These are phyloP conservation scores for Actinopyga echinites DNA, from an alignment of 53 echinoderm and acorn worm species.

Conservation along the genomic window DNA sequence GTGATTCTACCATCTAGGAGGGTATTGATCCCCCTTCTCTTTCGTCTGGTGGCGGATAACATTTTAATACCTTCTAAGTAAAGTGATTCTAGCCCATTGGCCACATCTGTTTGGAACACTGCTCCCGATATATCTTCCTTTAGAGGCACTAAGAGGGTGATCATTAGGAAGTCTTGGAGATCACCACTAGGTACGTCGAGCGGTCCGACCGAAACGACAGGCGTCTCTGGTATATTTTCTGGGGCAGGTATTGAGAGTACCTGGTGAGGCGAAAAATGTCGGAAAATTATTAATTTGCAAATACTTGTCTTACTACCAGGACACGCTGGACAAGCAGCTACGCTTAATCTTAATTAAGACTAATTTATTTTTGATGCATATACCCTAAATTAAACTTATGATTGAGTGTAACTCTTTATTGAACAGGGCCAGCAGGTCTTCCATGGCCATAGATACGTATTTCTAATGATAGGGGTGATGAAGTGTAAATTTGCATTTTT, in stretches of 20 bases:
- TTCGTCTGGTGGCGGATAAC: neutral
- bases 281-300: too few species aligned
- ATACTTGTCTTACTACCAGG: too few species aligned
- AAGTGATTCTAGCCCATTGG: constrained; percentile 37
- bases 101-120: constrained; percentile 22
- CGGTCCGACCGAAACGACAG: neutral
- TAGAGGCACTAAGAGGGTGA: neutral
- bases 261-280: too few species aligned
- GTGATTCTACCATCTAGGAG: neutral
- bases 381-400: too few species aligned
- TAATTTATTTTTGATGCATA: too few species aligned
- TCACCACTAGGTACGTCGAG: constrained; percentile 3
- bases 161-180: constrained; percentile 17
- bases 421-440: too few species aligned
- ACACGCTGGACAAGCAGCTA: too few species aligned
- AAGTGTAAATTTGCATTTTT: too few species aligned
- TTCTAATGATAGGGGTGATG: too few species aligned
- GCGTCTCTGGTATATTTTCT: neutral
- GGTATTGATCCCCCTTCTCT: neutral
- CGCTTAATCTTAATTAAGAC: too few species aligned
- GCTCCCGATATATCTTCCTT: constrained; percentile 9
- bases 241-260: neutral
- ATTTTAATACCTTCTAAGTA: constrained; percentile 32
- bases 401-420: too few species aligned
- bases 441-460: too few species aligned